A percentile compares a stretch with the other conserved stretches of the same genome.
Evolutionary conservation across 2,113 vertebrate genomes (phyloP).

Genomic region (Gallinago paraguaiae): DNA sequence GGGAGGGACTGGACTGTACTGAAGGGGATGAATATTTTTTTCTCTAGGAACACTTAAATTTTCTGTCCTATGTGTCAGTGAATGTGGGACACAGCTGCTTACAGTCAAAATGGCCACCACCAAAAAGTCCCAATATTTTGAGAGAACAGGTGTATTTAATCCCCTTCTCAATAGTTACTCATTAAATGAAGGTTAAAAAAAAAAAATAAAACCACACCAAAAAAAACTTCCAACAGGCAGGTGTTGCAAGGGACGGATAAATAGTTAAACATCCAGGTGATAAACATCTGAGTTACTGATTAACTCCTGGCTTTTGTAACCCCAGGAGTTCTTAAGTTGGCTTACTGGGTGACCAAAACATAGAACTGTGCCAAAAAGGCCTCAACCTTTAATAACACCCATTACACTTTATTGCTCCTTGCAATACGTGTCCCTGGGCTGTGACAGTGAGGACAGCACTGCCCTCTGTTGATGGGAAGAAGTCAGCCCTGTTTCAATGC

Average conservation of each 20-base stretch:
- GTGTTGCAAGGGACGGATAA: conserved; percentile 18
- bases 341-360: conserved; percentile 46
- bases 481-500: neutral
- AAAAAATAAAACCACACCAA: neutral
- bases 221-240: neutral
- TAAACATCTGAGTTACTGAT: conserved; percentile 65
- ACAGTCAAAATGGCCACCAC: neutral
- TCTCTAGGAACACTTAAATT: neutral
- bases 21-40: accelerated
- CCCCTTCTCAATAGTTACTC: conserved; percentile 37
- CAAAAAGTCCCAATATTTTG: neutral
- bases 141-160: conserved; percentile 38
- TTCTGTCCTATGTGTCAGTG: neutral
- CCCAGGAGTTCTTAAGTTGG: neutral
- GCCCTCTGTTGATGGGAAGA: conserved; percentile 44
- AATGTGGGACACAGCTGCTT: neutral
- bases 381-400: neutral
- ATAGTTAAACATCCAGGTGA: conserved; percentile 29
- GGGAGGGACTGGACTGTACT: neutral
- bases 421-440: neutral
- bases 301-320: conserved; percentile 57
- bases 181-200: conserved; percentile 43
- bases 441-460: neutral
- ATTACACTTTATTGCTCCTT: neutral
- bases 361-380: neutral